A percentile compares a stretch with the other conserved stretches of the same genome.
phyloP scores from a whole-genome alignment of 30 jellyfish, hydroid and myxozoan species.

The Aurelia sp. region DNA sequence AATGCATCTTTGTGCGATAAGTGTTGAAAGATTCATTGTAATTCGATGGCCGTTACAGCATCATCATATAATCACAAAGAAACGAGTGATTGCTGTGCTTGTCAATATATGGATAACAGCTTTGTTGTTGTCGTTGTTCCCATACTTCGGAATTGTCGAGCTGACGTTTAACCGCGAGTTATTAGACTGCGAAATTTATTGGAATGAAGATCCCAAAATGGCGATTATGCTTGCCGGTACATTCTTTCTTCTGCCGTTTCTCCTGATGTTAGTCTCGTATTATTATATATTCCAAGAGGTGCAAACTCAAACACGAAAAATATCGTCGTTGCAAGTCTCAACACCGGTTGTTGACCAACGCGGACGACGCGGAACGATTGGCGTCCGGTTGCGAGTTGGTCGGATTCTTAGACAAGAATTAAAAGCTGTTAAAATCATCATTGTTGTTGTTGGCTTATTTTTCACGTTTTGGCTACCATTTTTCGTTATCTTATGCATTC shows the following conservation, averaged over 20 bases:
- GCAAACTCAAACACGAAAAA: slow-evolving; percentile 62
- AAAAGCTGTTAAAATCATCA: slow-evolving; percentile 83
- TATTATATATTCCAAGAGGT: slow-evolving; percentile 65
- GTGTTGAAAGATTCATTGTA: slow-evolving; percentile 81
- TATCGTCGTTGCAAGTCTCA: slow-evolving; percentile 38
- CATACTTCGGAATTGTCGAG: slow-evolving; percentile 74
- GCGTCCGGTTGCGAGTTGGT: slow-evolving; percentile 28
- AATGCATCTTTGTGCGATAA: slow-evolving; percentile 81
- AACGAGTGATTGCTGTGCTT: slow-evolving; percentile 35
- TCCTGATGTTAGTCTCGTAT: slow-evolving; percentile 66
- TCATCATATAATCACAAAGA: slow-evolving; percentile 51
- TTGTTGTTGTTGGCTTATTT: slow-evolving; percentile 86
- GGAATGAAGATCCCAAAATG: slow-evolving; percentile 64
- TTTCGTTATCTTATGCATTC: slow-evolving; percentile 65
- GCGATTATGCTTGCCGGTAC: slow-evolving; percentile 48
- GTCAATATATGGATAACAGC: slow-evolving; percentile 75
- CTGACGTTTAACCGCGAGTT: slow-evolving; percentile 62
- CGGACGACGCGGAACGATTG: slow-evolving; percentile 2
- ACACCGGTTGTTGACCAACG: slow-evolving; percentile 2
- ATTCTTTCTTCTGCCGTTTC: slow-evolving; percentile 71
- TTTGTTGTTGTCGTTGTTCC: slow-evolving; percentile 75
- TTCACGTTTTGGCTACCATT: slow-evolving; percentile 87
- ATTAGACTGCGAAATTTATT: slow-evolving; percentile 79
- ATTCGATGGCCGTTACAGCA: slow-evolving; percentile 80
- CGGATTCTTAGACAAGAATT: slow-evolving; percentile 69